Conservation (phyloP, 2,113 vertebrate species). For the Dasyprocta punctata region DNA sequence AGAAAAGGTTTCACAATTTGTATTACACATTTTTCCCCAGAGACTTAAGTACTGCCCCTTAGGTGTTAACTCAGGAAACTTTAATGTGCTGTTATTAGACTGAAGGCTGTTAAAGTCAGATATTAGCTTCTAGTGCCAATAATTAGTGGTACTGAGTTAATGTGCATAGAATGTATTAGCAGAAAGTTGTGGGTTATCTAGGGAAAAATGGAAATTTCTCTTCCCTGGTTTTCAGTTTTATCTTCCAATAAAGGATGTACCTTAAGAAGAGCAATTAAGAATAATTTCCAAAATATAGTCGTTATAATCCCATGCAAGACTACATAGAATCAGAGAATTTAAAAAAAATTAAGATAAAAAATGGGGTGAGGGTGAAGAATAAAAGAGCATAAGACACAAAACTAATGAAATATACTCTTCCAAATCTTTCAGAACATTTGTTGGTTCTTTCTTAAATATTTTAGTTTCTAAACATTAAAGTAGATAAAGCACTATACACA, state of each 20-base stretch:
- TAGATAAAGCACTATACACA: neutral
- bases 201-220: neutral
- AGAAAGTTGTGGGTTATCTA: neutral
- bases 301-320: neutral
- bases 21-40: neutral
- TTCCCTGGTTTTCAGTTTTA: neutral
- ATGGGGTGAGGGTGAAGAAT: neutral
- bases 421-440: neutral
- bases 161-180: neutral
- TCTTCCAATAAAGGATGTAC: neutral
- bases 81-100: neutral
- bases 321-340: neutral
- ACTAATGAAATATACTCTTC: neutral
- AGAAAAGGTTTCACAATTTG: neutral
- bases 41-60: neutral
- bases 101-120: neutral
- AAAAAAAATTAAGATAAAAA: neutral
- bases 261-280: constrained; percentile 51
- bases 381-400: neutral
- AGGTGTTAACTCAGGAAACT: constrained; percentile 5
- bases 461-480: constrained; percentile 14
- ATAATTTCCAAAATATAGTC: constrained; percentile 36
- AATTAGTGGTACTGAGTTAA: neutral
- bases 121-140: constrained; percentile 1
- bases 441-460: neutral